Base-by-base conservation (phyloP, 2,797 vertebrate genomes). In the Protosalanx chinensis region DNA sequence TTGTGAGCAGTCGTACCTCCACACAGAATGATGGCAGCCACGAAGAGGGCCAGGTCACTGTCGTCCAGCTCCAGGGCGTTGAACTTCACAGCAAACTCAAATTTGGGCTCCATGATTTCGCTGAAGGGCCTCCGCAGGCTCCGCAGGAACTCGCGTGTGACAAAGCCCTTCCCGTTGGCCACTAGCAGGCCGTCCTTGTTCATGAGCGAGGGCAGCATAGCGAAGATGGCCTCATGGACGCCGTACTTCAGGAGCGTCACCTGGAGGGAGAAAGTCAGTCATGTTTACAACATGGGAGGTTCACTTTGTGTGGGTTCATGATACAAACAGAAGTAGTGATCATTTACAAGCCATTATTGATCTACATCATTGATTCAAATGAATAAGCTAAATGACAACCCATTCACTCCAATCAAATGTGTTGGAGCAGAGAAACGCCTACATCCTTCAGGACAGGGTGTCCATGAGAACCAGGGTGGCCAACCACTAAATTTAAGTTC, bases 61-160 rank as follows among this genome's bases (percentile, higher is more conserved):
- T 96, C 95, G 12, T 95, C 95, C 81, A 95, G 82, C 68, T 94
- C 94, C 75, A 96, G 83, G 1, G 94, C 91, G 0, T 96, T 96
- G 87, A 95, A 95, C 88, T 94, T 95, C 89, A 95, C 94, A 5
- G 95, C 94, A 32, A 95, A 96, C 71, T 95, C 93, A 35, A 96
- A 96, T 86, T 96, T 96, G 0, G 95, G 94, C 73, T 96, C 95
- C 93, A 96, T 93, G 79, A 96, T 95, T 62, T 95, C 94, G 37
- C 93, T 95, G 75, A 95, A 95, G 0, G 94, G 95, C 56, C 93
- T 93, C 15, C 95, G 85, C 15, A 95, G 88, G 79, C 93, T 94
- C 32, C 93, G 93, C 74, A 95, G 87, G 85, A 95, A 95, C 83
- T 95, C 94, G 0, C 94, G 91, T 1, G 94, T 95, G 68, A 95